Percentiles rank a stretch among this genome's conserved stretches.
phyloP scores from a whole-genome alignment of 2,888 invertebrate genomes.

The Cordylochernes scorpioides region DNA sequence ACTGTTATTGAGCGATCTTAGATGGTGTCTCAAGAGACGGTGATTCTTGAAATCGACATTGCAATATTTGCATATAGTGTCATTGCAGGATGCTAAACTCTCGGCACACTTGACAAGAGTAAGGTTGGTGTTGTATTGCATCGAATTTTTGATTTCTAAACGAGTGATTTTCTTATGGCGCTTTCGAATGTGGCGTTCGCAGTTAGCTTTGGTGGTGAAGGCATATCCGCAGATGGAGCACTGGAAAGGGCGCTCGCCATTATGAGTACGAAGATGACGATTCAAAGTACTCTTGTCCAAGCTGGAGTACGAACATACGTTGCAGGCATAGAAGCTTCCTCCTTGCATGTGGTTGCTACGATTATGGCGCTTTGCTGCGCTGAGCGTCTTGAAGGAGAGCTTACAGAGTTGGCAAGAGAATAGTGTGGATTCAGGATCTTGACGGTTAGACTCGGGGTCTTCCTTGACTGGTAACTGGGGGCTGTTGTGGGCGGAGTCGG shows the following conservation, averaged over 20 bases:
- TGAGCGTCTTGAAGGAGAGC: constrained; percentile 56
- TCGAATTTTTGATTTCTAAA: constrained; percentile 61
- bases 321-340: constrained; percentile 44
- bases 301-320: constrained; percentile 67
- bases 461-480: constrained; percentile 9
- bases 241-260: constrained; percentile 78
- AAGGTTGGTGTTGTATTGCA: constrained; percentile 24
- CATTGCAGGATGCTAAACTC: too few species aligned
- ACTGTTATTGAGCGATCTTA: constrained; percentile 20
- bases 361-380: constrained; percentile 71
- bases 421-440: neutral
- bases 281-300: constrained; percentile 70
- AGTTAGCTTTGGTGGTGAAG: constrained; percentile 89
- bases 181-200: constrained; percentile 75
- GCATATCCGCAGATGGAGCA: constrained; percentile 85
- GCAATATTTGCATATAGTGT: constrained; percentile 25
- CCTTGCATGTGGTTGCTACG: constrained; percentile 22
- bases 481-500: constrained; percentile 17
- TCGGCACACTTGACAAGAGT: constrained; percentile 17
- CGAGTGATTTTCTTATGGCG: constrained; percentile 58
- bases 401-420: constrained; percentile 47
- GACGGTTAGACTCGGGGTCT: neutral
- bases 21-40: constrained; percentile 23
- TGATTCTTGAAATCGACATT: constrained; percentile 23
- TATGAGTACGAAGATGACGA: constrained; percentile 74